phyloP scores from a whole-genome alignment of 2,888 invertebrate genomes.

The Coecobrya sp. region DNA sequence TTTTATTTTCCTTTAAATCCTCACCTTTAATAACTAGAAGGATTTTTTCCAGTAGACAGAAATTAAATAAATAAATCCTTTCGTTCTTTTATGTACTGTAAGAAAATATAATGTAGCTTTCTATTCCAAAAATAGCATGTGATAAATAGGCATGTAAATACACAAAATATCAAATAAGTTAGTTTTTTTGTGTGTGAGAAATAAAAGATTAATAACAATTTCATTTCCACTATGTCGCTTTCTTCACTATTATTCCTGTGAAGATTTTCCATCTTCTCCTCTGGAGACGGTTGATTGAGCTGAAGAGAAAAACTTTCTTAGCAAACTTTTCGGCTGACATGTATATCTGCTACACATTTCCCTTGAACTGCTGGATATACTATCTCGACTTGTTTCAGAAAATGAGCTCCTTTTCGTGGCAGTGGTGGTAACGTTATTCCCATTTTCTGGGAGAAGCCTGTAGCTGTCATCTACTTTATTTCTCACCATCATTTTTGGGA shows the following conservation, averaged over 20 bases:
- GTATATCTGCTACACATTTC: constrained; percentile 38
- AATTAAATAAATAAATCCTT: too few species aligned
- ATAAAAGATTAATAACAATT: not conserved
- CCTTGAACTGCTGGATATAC: not conserved
- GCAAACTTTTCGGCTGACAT: constrained; percentile 63
- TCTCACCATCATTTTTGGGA: not conserved
- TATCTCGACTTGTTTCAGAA: too few species aligned
- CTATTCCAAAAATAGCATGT: too few species aligned
- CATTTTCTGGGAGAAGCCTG: not conserved
- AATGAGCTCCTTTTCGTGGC: too few species aligned
- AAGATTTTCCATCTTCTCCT: not conserved
- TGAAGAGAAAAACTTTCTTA: constrained; percentile 54
- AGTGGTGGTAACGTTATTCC: too few species aligned
- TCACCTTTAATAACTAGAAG: too few species aligned
- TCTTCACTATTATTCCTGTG: not conserved
- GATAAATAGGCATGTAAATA: not conserved
- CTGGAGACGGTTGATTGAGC: not conserved
- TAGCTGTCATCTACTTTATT: not conserved
- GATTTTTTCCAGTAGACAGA: too few species aligned
- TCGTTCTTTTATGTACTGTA: too few species aligned
- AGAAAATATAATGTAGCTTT: too few species aligned
- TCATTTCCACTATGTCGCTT: not conserved
- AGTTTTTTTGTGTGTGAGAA: not conserved
- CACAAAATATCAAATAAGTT: not conserved
- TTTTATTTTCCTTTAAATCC: too few species aligned